phyloP scores from a whole-genome alignment of 1,140 invertebrate genomes.

The Calycopis cecrops region DNA sequence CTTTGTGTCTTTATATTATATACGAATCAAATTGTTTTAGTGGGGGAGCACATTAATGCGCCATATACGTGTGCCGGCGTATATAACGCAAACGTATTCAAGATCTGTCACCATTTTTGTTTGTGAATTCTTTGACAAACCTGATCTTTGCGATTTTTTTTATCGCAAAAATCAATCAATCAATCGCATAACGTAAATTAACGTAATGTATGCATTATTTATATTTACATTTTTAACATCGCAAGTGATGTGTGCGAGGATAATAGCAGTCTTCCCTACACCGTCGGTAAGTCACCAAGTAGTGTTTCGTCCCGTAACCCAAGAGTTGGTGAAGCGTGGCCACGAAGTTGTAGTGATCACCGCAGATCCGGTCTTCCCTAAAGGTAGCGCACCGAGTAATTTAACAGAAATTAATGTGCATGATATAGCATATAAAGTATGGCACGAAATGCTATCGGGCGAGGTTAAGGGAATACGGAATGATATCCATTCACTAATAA shows the following conservation, averaged over 20 bases:
- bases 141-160: not conserved
- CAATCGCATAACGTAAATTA: not conserved
- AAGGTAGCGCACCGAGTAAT: not conserved
- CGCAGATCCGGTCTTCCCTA: conserved; percentile 27
- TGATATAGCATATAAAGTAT: conserved; percentile 32
- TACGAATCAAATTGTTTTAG: no score
- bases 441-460: conserved; percentile 18
- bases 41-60: not conserved
- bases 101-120: not conserved
- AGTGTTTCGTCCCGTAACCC: not conserved
- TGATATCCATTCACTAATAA: not conserved
- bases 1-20: no score
- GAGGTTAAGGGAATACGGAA: conserved; percentile 20
- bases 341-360: not conserved
- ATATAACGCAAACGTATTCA: not conserved
- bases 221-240: not conserved
- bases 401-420: not conserved
- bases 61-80: not conserved
- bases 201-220: conserved; percentile 4
- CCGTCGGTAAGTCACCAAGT: not conserved
- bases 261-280: not conserved
- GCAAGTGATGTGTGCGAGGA: not conserved
- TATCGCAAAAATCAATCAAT: no score
- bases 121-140: not conserved
- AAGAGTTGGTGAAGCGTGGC: not conserved